Conservation (phyloP, 2,888 invertebrate species). For the Rugalucina vietnamica region DNA sequence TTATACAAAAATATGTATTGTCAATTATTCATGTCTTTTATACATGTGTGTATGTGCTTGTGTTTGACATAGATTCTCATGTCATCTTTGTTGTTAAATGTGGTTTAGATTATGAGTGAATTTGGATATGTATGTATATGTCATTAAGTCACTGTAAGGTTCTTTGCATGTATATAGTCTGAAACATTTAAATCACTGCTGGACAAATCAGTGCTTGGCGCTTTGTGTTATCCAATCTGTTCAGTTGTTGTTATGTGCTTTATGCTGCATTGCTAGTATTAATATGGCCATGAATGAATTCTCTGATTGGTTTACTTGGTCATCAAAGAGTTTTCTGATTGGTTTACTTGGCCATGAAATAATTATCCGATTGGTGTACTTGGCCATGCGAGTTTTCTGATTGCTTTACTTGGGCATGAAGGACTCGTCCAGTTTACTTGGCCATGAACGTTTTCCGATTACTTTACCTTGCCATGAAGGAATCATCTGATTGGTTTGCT, state of each 20-base stretch:
- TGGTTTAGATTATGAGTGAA: neutral
- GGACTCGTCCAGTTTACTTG: neutral
- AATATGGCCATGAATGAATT: neutral
- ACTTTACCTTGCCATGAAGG: neutral
- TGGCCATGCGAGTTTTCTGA: neutral
- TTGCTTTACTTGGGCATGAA: neutral
- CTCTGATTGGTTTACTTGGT: neutral
- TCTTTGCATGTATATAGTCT: neutral
- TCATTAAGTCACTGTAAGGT: neutral
- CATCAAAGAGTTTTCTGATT: neutral
- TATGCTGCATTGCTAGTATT: neutral
- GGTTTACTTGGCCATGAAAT: neutral
- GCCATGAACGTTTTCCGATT: neutral
- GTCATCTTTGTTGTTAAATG: neutral
- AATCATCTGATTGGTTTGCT: neutral
- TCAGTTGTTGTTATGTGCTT: neutral
- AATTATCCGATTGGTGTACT: neutral
- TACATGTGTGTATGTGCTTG: neutral
- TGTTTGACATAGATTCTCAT: neutral
- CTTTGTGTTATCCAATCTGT: neutral
- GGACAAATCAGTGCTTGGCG: neutral
- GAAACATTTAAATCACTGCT: neutral
- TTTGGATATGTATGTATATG: neutral
- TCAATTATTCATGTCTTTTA: conserved; percentile 8
- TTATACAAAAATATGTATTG: conserved; percentile 9